Evolutionary conservation across 2,888 invertebrate genomes (phyloP).

Genomic region (Meteorus cinctellus): DNA sequence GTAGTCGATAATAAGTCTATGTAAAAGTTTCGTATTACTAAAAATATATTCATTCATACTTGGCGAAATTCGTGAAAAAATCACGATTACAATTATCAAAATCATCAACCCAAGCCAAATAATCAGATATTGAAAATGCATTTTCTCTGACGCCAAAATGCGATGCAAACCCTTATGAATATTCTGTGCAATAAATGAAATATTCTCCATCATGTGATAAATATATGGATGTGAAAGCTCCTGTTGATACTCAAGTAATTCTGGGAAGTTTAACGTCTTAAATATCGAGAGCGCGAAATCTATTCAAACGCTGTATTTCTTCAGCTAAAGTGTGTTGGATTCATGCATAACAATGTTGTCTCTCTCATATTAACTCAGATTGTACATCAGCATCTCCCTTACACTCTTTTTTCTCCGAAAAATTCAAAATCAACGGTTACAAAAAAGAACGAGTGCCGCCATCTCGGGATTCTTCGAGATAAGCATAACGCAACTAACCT

Average conservation of each 20-base stretch:
- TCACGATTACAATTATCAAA: neutral
- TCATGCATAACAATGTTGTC: too few relatives aligned
- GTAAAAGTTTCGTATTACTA: neutral
- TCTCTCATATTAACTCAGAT: too few relatives aligned
- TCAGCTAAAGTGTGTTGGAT: neutral
- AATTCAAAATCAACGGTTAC: too few relatives aligned
- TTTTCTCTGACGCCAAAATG: neutral
- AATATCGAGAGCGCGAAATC: neutral
- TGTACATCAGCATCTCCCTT: too few relatives aligned
- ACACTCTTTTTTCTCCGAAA: too few relatives aligned
- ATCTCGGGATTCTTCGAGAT: too few relatives aligned
- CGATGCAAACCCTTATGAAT: neutral
- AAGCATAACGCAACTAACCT: too few relatives aligned
- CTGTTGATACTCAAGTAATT: neutral
- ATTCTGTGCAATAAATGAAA: neutral
- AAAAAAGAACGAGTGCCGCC: too few relatives aligned
- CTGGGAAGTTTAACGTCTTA: neutral
- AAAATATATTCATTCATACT: neutral
- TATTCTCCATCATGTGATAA: neutral
- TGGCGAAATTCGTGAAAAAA: neutral
- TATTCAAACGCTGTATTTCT: neutral
- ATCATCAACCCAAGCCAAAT: constrained; percentile 1
- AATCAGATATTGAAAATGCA: neutral
- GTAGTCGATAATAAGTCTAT: too few relatives aligned
- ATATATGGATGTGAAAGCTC: neutral